These are phyloP conservation scores for Corythoichthys intestinalis DNA, from an alignment of 2,113 vertebrate genomes.

Conservation along the genomic window DNA sequence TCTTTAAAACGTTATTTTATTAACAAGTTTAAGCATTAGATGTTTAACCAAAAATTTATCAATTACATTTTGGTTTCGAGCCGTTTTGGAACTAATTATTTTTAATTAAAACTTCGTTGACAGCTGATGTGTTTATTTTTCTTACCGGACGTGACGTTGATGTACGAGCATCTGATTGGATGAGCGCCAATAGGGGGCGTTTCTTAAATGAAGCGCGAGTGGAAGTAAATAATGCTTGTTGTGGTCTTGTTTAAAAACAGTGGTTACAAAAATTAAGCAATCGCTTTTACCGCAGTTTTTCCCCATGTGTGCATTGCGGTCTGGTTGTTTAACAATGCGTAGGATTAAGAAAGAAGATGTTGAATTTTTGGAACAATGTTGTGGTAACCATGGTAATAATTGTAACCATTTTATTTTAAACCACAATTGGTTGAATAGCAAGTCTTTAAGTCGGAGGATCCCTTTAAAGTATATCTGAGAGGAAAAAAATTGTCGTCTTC, in stretches of 20 bases:
- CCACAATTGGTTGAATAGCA: no score
- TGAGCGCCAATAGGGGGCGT: neutral
- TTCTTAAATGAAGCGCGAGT: neutral
- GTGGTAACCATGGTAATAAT: no score
- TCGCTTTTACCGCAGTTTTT: fast-evolving
- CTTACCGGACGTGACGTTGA: neutral
- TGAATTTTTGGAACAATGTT: constrained; percentile 10
- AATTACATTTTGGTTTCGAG: no score
- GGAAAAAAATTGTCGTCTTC: no score
- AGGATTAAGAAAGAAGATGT: constrained; percentile 22
- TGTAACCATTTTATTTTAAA: no score
- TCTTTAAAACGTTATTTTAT: no score
- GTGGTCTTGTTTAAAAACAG: neutral
- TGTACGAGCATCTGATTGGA: constrained; percentile 33
- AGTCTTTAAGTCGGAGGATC: no score
- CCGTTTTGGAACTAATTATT: no score
- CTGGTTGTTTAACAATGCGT: neutral
- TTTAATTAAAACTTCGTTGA: no score
- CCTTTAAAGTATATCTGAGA: no score
- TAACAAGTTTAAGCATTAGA: no score
- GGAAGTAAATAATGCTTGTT: constrained; percentile 16
- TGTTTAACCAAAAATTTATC: no score
- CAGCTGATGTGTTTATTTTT: neutral
- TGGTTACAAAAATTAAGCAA: neutral
- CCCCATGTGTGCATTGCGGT: constrained; percentile 39